Conservation (phyloP, 2,797 vertebrate species). For the Mus minutoides region DNA sequence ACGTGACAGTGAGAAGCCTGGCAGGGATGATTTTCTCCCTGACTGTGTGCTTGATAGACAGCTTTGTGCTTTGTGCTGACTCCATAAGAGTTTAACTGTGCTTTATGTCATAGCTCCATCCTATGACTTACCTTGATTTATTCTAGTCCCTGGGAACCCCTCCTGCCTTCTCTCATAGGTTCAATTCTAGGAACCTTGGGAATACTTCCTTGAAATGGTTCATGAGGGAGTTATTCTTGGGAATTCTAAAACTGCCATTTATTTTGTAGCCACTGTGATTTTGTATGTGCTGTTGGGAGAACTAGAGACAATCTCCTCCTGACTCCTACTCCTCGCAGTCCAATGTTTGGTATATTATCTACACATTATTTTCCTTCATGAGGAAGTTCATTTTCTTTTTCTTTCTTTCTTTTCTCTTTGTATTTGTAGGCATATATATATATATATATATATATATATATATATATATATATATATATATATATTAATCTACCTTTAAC, state of each 20-base stretch:
- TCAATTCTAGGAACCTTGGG: background rate
- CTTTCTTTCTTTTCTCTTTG: too few relatives aligned
- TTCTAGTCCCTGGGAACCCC: background rate
- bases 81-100: background rate
- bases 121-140: conserved; percentile 1
- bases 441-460: too few relatives aligned
- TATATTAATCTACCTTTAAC: too few relatives aligned
- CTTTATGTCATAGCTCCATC: background rate
- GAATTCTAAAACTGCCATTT: background rate
- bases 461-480: too few relatives aligned
- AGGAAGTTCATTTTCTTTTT: background rate
- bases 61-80: conserved; percentile 41
- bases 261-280: background rate
- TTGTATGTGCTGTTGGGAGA: background rate
- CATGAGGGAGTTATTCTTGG: background rate
- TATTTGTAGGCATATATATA: too few relatives aligned
- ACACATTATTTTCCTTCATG: background rate
- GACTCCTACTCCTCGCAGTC: background rate
- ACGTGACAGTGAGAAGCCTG: conserved; percentile 37
- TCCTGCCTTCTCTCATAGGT: background rate
- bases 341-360: background rate
- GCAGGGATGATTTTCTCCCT: conserved; percentile 56
- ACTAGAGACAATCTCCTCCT: background rate
- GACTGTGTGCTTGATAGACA: conserved; percentile 54
- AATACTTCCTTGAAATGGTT: background rate